Evolutionary conservation across 2,888 invertebrate genomes (phyloP).

Genomic region (Acanthopleura granulata): DNA sequence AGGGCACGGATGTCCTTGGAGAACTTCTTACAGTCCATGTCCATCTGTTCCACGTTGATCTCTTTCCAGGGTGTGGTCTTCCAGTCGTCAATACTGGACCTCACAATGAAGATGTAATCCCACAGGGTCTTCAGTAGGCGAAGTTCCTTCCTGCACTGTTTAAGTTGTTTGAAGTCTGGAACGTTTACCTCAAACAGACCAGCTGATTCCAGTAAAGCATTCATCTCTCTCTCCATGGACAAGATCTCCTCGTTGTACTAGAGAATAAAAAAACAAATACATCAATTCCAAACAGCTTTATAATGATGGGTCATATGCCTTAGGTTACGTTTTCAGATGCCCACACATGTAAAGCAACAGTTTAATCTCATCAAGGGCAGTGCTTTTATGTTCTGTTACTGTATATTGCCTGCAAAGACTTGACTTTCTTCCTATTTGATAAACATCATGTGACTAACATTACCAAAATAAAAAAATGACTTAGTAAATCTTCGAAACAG

Average conservation of each 20-base stretch:
- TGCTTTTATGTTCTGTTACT: too few relatives aligned
- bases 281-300: neutral
- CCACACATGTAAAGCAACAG: too few relatives aligned
- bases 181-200: conserved; percentile 94
- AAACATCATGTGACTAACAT: too few relatives aligned
- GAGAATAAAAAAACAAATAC: conserved; percentile 66
- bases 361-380: too few relatives aligned
- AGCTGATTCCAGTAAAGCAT: conserved; percentile 87
- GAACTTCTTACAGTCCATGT: conserved; percentile 97
- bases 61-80: conserved; percentile 97
- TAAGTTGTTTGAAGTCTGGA: conserved; percentile 92
- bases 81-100: conserved; percentile 94
- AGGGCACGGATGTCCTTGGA: conserved; percentile 81
- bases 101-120: conserved; percentile 93
- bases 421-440: too few relatives aligned
- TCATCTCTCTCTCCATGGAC: conserved; percentile 89
- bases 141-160: conserved; percentile 91
- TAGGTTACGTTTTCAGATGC: too few relatives aligned
- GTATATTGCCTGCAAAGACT: too few relatives aligned
- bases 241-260: conserved; percentile 82
- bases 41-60: conserved; percentile 98
- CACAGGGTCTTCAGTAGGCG: conserved; percentile 86
- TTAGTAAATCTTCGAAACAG: too few relatives aligned
- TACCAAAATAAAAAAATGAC: too few relatives aligned
- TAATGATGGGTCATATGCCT: too few relatives aligned